Conservation (phyloP, 2,888 invertebrate species). For the Melieria picta region DNA sequence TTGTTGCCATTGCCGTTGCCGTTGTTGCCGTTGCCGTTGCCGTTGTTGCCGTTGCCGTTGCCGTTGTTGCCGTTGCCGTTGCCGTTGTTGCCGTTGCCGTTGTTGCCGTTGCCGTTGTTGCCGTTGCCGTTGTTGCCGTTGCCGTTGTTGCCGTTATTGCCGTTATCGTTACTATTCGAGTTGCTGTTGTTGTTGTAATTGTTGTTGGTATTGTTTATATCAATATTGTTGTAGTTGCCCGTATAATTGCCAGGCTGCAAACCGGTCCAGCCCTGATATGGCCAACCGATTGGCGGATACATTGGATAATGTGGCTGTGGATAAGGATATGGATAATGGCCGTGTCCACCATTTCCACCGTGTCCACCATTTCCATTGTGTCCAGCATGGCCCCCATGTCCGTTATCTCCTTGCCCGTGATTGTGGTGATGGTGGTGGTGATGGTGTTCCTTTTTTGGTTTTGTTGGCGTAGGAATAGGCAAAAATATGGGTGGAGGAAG, state of each 20-base stretch:
- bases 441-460: background rate
- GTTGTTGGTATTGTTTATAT: background rate
- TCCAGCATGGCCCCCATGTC: no score
- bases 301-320: background rate
- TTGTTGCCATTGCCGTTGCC: no score
- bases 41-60: no score
- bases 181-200: constrained; percentile 7
- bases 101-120: no score
- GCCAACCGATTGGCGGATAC: background rate
- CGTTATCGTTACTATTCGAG: no score
- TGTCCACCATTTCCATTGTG: no score
- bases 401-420: background rate
- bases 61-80: no score
- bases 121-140: no score
- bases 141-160: no score
- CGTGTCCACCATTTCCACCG: background rate
- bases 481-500: background rate
- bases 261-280: background rate
- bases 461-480: background rate
- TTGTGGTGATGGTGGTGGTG: constrained; percentile 6
- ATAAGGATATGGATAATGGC: background rate
- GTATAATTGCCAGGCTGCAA: no score
- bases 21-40: no score
- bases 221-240: background rate
- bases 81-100: background rate